A percentile compares a stretch with the other conserved stretches of the same genome.
Conservation (phyloP, 2,113 vertebrate genomes). For the Prionailurus viverrinus region DNA sequence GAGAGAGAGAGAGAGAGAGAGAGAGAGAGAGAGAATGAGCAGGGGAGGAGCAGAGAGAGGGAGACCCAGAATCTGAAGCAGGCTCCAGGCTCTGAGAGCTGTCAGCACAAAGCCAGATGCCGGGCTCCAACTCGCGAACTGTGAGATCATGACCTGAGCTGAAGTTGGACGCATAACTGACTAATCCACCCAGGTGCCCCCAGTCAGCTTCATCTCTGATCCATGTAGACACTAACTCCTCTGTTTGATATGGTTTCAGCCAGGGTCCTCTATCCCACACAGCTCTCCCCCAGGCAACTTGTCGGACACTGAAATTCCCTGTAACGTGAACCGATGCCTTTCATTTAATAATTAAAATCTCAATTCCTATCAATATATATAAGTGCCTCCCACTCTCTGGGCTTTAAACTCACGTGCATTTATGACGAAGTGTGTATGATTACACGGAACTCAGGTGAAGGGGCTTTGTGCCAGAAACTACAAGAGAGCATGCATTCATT, state of each 20-base stretch:
- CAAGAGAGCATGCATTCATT: not conserved
- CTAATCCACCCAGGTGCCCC: too few relatives aligned
- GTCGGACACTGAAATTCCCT: not conserved
- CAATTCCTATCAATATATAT: not conserved
- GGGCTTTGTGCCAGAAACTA: not conserved
- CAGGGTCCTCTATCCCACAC: not conserved
- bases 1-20: too few relatives aligned
- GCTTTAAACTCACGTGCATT: not conserved
- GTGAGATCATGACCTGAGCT: too few relatives aligned
- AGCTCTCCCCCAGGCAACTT: not conserved
- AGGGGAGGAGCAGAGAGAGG: too few relatives aligned
- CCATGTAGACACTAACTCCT: not conserved
- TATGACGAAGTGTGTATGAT: not conserved
- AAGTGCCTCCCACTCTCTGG: not conserved
- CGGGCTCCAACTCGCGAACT: too few relatives aligned
- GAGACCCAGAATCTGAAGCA: too few relatives aligned
- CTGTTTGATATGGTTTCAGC: not conserved
- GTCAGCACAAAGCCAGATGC: too few relatives aligned
- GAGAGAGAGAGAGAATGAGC: too few relatives aligned
- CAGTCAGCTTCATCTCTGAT: not conserved
- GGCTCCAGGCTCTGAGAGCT: too few relatives aligned
- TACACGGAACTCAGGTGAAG: not conserved
- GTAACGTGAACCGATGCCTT: not conserved
- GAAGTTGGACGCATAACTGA: too few relatives aligned
- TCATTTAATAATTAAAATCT: constrained; percentile 7